These are phyloP conservation scores for Cactoblastis cactorum DNA, from an alignment of 2,888 invertebrate species.

Conservation along the genomic window DNA sequence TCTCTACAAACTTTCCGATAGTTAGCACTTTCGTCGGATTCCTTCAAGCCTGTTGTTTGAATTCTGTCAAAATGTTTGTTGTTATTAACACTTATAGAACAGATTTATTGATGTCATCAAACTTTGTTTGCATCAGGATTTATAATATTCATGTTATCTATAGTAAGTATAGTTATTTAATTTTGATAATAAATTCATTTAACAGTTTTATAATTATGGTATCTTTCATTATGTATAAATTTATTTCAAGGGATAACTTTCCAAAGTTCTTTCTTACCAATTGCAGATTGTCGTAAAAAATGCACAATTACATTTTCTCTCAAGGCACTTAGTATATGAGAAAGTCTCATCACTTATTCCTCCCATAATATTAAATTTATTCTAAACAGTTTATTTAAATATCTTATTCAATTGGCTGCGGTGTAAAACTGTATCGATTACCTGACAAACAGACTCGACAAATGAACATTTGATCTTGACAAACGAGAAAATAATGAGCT, in stretches of 20 bases:
- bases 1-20: conserved; percentile 32
- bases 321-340: background rate
- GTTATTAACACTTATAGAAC: background rate
- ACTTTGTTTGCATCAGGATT: background rate
- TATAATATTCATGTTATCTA: too few species aligned
- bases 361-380: background rate
- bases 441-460: conserved; percentile 25
- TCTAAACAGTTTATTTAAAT: conserved; percentile 8
- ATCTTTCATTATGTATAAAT: too few species aligned
- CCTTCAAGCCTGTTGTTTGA: conserved; percentile 36
- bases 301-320: too few species aligned
- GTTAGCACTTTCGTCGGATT: conserved; percentile 45
- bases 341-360: background rate
- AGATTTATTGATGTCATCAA: background rate
- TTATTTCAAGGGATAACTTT: too few species aligned
- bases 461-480: conserved; percentile 39
- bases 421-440: conserved; percentile 27
- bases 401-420: conserved; percentile 9
- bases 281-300: too few species aligned
- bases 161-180: too few species aligned
- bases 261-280: too few species aligned
- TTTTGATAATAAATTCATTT: too few species aligned
- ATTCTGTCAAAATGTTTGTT: conserved; percentile 16
- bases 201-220: too few species aligned
- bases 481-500: conserved; percentile 42